Evolutionary conservation across 2,888 invertebrate species (phyloP).

Genomic region (Mamestra brassicae): DNA sequence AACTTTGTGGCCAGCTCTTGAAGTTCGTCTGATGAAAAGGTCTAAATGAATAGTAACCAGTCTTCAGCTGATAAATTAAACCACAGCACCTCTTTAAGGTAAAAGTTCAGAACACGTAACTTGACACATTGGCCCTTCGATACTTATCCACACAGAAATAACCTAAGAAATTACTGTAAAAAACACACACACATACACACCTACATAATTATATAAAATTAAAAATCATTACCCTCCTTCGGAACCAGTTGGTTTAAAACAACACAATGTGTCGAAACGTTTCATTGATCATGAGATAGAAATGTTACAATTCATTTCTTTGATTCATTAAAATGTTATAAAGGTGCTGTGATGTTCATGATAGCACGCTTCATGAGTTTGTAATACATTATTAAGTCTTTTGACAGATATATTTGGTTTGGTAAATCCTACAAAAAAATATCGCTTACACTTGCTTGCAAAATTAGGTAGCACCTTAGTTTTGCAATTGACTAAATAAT

Average conservation of each 20-base stretch:
- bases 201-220: too few species aligned
- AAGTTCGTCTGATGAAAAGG: too few species aligned
- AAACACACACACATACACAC: too few species aligned
- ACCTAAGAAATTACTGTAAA: too few species aligned
- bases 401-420: conserved; percentile 47
- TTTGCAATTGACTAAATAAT: background rate
- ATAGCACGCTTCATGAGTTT: conserved; percentile 58
- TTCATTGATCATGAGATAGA: conserved; percentile 13
- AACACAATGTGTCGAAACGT: conserved; percentile 24
- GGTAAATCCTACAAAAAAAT: conserved; percentile 53
- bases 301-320: conserved; percentile 11
- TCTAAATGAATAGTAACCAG: too few species aligned
- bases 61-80: too few species aligned
- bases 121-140: too few species aligned
- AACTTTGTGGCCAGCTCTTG: too few species aligned
- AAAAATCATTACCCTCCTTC: background rate
- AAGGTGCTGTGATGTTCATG: conserved; percentile 46
- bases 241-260: background rate
- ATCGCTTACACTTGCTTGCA: conserved; percentile 51
- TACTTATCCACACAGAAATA: too few species aligned
- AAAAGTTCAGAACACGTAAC: too few species aligned
- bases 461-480: conserved; percentile 2
- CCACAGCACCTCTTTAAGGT: too few species aligned
- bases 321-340: conserved; percentile 29
- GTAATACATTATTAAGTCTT: conserved; percentile 44